phyloP scores from a whole-genome alignment of 2,797 vertebrate genomes.

The Poeciliopsis presidionis region DNA sequence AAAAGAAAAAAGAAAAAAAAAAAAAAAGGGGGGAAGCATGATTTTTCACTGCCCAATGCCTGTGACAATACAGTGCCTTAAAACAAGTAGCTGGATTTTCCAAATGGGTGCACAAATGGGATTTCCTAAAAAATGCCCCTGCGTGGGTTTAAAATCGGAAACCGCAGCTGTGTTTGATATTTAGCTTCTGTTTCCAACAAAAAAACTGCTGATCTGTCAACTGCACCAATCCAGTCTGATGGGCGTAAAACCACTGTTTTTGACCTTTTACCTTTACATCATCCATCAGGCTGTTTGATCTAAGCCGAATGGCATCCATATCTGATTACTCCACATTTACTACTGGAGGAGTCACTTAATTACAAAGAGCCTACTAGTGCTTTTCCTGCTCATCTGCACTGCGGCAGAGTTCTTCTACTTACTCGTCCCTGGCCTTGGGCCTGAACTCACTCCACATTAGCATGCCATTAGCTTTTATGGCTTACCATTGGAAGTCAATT shows the following conservation, averaged over 20 bases:
- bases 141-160: slow-evolving; percentile 28
- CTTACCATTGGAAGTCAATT: slow-evolving; percentile 82
- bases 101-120: slow-evolving; percentile 42
- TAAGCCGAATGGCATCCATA: slow-evolving; percentile 72
- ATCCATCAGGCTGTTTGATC: slow-evolving; percentile 68
- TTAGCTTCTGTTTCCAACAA: slow-evolving; percentile 23
- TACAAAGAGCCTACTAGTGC: slow-evolving; percentile 58
- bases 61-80: slow-evolving; percentile 36
- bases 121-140: slow-evolving; percentile 27
- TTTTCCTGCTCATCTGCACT: slow-evolving; percentile 63
- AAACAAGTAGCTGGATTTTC: slow-evolving; percentile 49
- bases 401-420: slow-evolving; percentile 61
- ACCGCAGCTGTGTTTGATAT: slow-evolving; percentile 5
- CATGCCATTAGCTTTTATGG: slow-evolving; percentile 84
- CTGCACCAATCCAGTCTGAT: slow-evolving; percentile 45
- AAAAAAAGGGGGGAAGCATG: slow-evolving; percentile 6
- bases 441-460: slow-evolving; percentile 80
- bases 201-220: slow-evolving; percentile 46
- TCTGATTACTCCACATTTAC: slow-evolving; percentile 71
- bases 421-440: slow-evolving; percentile 67
- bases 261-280: slow-evolving; percentile 56
- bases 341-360: slow-evolving; percentile 74
- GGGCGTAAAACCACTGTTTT: slow-evolving; percentile 44
- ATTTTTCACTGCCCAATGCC: slow-evolving; percentile 44
- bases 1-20: not conserved